phyloP scores from a whole-genome alignment of 2,888 invertebrate species.

The Sclerodermus sp. region DNA sequence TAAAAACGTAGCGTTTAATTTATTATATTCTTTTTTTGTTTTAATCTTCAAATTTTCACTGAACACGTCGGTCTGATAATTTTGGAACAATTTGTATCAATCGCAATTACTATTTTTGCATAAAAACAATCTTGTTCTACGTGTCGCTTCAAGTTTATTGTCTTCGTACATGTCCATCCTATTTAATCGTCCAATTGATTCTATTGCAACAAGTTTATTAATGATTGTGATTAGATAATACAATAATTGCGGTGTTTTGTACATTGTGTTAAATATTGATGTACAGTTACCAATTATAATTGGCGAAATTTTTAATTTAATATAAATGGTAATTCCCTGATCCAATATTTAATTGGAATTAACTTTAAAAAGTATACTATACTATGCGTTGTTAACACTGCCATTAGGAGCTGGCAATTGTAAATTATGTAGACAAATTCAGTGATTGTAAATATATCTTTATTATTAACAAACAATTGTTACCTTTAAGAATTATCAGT shows the following conservation, averaged over 20 bases:
- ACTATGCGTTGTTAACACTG: slow-evolving; percentile 52
- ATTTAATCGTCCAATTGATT: slow-evolving; percentile 51
- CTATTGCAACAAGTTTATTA: slow-evolving; percentile 47
- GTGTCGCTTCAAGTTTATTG: slow-evolving; percentile 33
- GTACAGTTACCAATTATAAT: slow-evolving; percentile 55
- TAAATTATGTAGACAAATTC: slow-evolving; percentile 55
- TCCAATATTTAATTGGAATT: slow-evolving; percentile 34
- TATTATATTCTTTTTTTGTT: slow-evolving; percentile 24
- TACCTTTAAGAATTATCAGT: slow-evolving; percentile 31
- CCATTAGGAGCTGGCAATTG: slow-evolving; percentile 52
- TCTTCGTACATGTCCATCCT: slow-evolving; percentile 49
- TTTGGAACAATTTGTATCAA: slow-evolving; percentile 36
- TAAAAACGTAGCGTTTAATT: slow-evolving; percentile 28
- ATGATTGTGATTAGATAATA: slow-evolving; percentile 50
- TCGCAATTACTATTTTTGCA: slow-evolving; percentile 21
- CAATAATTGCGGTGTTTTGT: slow-evolving; percentile 50
- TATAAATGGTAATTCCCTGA: slow-evolving; percentile 39
- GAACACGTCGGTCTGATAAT: slow-evolving; percentile 43
- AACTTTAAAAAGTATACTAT: slow-evolving; percentile 34
- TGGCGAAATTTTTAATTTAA: slow-evolving; percentile 50
- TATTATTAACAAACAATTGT: slow-evolving; percentile 53
- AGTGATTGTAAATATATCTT: slow-evolving; percentile 56
- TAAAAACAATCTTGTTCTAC: slow-evolving; percentile 21
- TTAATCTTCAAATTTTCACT: slow-evolving; percentile 23
- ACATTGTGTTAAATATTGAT: slow-evolving; percentile 55